A percentile compares a stretch with the other conserved stretches of the same genome.
These are phyloP conservation scores for Philonicus albiceps DNA, from an alignment of 2,888 invertebrate species.

Conservation along the genomic window DNA sequence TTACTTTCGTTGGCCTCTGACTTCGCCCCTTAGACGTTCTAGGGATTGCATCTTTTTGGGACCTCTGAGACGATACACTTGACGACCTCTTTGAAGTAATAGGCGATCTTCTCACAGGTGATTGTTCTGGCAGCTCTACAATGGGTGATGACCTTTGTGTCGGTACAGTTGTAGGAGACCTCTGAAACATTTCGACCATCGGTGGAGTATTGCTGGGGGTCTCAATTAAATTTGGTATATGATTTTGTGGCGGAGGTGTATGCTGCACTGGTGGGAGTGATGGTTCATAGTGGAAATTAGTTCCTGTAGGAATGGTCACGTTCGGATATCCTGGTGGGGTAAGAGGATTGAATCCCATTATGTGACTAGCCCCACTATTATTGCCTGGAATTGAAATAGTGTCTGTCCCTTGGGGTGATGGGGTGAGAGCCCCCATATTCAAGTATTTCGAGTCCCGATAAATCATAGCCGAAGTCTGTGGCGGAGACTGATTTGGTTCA, in stretches of 20 bases:
- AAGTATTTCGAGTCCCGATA: neutral
- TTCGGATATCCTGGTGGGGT: constrained; percentile 69
- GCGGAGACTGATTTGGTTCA: neutral
- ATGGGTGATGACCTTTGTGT: neutral
- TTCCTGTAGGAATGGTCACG: constrained; percentile 54
- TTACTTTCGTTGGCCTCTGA: constrained; percentile 51
- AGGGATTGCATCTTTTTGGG: neutral
- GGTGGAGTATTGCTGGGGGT: constrained; percentile 61
- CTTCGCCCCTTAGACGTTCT: constrained; percentile 45
- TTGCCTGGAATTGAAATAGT: constrained; percentile 47
- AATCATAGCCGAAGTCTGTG: neutral
- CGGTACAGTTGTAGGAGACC: constrained; percentile 56
- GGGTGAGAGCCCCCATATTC: constrained; percentile 57
- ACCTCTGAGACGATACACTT: neutral
- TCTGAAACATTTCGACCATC: constrained; percentile 62
- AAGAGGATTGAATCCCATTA: constrained; percentile 68
- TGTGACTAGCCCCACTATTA: constrained; percentile 56
- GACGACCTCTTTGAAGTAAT: neutral
- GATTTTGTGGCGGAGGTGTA: neutral
- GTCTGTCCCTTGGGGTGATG: constrained; percentile 63
- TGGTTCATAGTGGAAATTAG: constrained; percentile 1
- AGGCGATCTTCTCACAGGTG: neutral
- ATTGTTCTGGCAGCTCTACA: neutral
- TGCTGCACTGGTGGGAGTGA: neutral
- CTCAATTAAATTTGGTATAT: constrained; percentile 5